Evolutionary conservation across 2,888 invertebrate genomes (phyloP), one percentile per base, ranked within the genome.

Genomic region (Lysandra bellargus): DNA sequence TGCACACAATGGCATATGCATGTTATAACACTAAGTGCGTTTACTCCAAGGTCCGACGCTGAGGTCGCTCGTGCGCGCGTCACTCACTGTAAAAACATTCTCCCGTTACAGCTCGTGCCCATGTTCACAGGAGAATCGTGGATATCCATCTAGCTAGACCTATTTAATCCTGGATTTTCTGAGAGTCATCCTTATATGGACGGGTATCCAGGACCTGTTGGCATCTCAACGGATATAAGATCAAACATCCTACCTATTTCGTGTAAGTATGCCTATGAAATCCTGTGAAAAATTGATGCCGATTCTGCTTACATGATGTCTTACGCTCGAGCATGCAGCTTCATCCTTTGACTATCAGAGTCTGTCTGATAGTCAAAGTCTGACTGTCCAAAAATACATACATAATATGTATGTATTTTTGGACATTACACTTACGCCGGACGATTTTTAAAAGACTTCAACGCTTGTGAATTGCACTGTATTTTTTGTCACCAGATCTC

Each of bases 31-130:
- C 81, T 82, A 81, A 82, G 60, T 73, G 80, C 79, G 78, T 81
- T 80, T 85, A 84, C 86, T 85, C 87, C 93, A 92, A 92, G 92
- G 92, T 89, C 91, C 88, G 87, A 85, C 84, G 85, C 88, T 87
- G 91, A 92, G 92, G 92, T 91, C 93, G 91, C 88, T 87, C 86
- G 86, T 83, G 89, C 89, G 90, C 90, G 91, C 91, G 91, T 88
- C 88, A 85, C 87, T 84, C 85, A 85, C 86, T 87, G 88, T 83
- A 85, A 91, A 91, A 92, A 92, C 90, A 92, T 88, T 91, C 88
- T 92, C 92, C 84, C 87, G 89, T 92, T 92, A 90, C 92, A 84
- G 64, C 14, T 80, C 80, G 79, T 81, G 81, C 81, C 64, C 17
- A 75, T 78, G 49, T 57, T 30, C 9, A 23, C 23, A 60, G 60